Percentiles rank a stretch among this genome's conserved stretches.
These are phyloP conservation scores for Mimachlamys varia DNA, from an alignment of 2,888 invertebrate genomes.

Conservation along the genomic window DNA sequence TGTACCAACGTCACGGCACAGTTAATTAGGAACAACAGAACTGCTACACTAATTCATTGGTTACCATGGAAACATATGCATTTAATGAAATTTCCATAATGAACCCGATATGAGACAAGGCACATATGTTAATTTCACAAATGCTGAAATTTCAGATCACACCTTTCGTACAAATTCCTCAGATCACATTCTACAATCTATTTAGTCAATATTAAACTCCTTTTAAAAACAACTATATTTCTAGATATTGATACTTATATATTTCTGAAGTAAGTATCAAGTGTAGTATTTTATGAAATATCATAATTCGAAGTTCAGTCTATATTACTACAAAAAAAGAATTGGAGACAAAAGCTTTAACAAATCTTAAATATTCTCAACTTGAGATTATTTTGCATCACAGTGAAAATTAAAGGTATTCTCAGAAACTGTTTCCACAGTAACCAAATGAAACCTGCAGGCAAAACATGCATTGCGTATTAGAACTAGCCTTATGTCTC, in stretches of 20 bases:
- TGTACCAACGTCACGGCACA: neutral
- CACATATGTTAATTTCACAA: neutral
- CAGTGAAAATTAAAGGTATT: neutral
- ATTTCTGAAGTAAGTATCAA: too few relatives aligned
- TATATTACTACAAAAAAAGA: neutral
- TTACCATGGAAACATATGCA: conserved; percentile 7
- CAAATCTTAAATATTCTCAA: neutral
- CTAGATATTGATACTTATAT: too few relatives aligned
- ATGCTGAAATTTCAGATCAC: neutral
- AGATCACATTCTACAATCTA: neutral
- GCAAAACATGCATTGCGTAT: conserved; percentile 15
- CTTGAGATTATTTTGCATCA: neutral
- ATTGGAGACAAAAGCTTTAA: neutral
- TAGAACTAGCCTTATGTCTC: neutral
- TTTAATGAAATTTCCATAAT: conserved; percentile 19
- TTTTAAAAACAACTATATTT: too few relatives aligned
- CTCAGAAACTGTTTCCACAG: neutral
- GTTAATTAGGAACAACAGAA: neutral
- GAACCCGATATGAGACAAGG: neutral
- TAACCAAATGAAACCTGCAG: neutral
- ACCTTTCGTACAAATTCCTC: neutral
- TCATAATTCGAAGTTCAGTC: too few relatives aligned
- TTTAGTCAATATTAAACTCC: too few relatives aligned
- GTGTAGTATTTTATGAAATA: too few relatives aligned
- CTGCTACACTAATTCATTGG: neutral